Evolutionary conservation across 2,888 invertebrate species (phyloP), one percentile per base, ranked within the genome.

Genomic region (Andrena fulva): DNA sequence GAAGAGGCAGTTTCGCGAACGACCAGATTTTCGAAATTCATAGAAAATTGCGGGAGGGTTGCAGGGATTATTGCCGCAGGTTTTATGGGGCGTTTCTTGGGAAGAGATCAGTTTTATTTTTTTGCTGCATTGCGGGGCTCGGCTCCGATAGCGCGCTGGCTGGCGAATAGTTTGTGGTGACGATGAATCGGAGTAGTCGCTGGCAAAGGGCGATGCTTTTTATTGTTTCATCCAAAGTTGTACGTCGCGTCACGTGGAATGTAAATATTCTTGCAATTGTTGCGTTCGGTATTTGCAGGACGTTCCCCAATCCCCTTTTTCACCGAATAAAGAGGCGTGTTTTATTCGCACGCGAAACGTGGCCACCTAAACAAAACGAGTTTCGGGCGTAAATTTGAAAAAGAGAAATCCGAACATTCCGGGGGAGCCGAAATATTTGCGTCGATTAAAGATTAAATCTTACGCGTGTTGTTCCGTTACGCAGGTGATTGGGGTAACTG

Each of bases 191-290:
- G n/a, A 52, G 52, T 42, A 20, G n/a, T 54, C 12, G 31, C 29
- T 20, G 67, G 16, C n/a, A 31, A 54, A 67, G 24, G 5, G 5
- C 48, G 20, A 20, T 48, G 5, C 10, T 67, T 67, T 42, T 54
- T 67, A 67, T 67, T 54, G 67, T 52, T 10, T 42, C 67, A 52
- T 52, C n/a, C 10, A 6, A 16, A n/a, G 12, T 50, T 29, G 33
- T 33, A 33, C 8, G 20, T 20, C 20, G 54, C 54, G 16, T 42
- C 42, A 16, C 16, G 42, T 16, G 16, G 31, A 54, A 54, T 67
- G 31, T 52, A 67, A 52, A 67, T 67, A 52, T 67, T 54, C 52
- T 31, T 54, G 67, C 52, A 27, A 33, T 12, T n/a, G 67, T 67
- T 67, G 31, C 12, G 8, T 31, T 52, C 31, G 52, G n/a, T 29